Conservation (phyloP, 2,113 vertebrate species). For the Dasyprocta punctata region DNA sequence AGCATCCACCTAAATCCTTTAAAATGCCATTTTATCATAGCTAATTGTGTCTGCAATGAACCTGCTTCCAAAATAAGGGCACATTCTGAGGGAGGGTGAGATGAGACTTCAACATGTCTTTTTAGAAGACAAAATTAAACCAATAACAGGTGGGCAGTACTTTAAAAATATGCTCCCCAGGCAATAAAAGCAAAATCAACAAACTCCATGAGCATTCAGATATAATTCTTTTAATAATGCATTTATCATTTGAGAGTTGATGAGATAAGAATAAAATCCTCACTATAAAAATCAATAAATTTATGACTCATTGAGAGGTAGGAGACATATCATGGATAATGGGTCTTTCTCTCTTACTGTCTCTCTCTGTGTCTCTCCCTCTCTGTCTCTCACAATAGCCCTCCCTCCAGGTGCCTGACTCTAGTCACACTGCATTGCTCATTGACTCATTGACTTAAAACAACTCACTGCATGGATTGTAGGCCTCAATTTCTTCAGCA, state of each 20-base stretch:
- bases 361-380: not conserved
- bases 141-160: not conserved
- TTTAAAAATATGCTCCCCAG: not conserved
- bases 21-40: not conserved
- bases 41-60: not conserved
- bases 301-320: not conserved
- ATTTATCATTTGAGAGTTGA: not conserved
- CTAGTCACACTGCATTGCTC: not conserved
- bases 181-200: not conserved
- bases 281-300: slow-evolving; percentile 20
- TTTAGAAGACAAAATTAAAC: not conserved
- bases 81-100: not conserved
- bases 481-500: not conserved
- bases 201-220: not conserved
- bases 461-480: not conserved
- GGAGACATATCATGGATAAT: not conserved
- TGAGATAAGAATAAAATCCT: not conserved
- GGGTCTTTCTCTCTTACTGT: not conserved
- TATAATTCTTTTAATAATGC: not conserved
- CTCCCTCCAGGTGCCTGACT: not conserved
- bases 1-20: not conserved
- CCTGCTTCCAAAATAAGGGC: not conserved
- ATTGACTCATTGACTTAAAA: not conserved
- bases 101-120: not conserved
- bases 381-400: not conserved